These are phyloP conservation scores for Andrena flavipes DNA, from an alignment of 2,888 invertebrate genomes.

Conservation along the genomic window DNA sequence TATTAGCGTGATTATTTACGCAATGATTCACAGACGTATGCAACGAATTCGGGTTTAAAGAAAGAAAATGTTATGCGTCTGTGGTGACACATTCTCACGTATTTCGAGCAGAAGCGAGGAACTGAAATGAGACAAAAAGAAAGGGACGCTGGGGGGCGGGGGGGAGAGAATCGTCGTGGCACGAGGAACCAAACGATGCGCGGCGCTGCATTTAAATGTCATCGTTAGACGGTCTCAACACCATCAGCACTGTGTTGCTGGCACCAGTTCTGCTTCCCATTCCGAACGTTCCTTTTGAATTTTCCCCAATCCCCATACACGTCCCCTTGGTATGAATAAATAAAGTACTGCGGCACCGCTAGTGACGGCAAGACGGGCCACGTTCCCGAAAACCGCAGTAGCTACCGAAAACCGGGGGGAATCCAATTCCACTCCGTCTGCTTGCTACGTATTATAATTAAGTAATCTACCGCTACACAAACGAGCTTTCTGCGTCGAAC, in stretches of 20 bases:
- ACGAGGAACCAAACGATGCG: constrained; percentile 82
- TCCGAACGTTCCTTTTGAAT: constrained; percentile 76
- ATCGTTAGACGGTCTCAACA: constrained; percentile 83
- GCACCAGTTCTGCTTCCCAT: constrained; percentile 73
- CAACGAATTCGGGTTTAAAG: not conserved
- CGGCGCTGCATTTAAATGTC: constrained; percentile 85
- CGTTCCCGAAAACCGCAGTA: not conserved
- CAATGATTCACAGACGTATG: not conserved
- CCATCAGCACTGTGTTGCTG: constrained; percentile 74
- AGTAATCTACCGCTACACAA: not conserved
- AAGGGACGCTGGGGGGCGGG: not conserved
- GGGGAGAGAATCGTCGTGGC: constrained; percentile 62
- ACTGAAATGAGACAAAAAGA: constrained; percentile 22
- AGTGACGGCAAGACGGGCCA: constrained; percentile 31
- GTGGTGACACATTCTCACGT: constrained; percentile 22
- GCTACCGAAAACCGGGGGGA: constrained; percentile 21
- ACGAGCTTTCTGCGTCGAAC: no score
- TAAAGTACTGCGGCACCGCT: constrained; percentile 71
- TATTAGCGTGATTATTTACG: not conserved
- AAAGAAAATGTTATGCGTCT: constrained; percentile 8
- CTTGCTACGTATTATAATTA: not conserved
- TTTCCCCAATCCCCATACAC: constrained; percentile 73
- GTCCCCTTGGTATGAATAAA: constrained; percentile 81
- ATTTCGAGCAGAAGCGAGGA: constrained; percentile 38
- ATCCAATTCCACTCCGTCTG: not conserved